A percentile compares a stretch with the other conserved stretches of the same genome.
Conservation (phyloP, 2,888 invertebrate genomes). For the Synanthedon vespiformis region DNA sequence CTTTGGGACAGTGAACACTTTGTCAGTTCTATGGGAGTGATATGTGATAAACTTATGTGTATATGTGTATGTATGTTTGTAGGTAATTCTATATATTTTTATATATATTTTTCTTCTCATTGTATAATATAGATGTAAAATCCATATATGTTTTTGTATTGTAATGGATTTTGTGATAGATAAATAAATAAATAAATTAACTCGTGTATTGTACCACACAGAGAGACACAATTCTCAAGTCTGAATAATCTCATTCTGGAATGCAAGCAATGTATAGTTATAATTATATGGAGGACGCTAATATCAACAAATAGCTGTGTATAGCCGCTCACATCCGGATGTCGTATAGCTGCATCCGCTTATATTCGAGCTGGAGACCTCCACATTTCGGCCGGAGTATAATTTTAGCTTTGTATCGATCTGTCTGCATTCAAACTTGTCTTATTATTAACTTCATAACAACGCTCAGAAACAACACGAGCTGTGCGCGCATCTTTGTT, state of each 20-base stretch:
- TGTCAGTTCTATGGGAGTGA: too few relatives aligned
- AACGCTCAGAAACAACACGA: neutral
- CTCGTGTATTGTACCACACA: too few relatives aligned
- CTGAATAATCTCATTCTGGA: neutral
- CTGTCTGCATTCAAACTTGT: constrained; percentile 11
- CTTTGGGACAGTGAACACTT: too few relatives aligned
- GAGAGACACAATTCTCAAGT: neutral
- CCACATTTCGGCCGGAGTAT: constrained; percentile 7
- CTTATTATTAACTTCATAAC: neutral
- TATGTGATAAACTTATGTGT: too few relatives aligned
- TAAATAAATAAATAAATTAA: too few relatives aligned
- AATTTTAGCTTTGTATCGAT: constrained; percentile 25
- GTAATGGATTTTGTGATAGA: too few relatives aligned
- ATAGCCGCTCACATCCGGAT: constrained; percentile 1
- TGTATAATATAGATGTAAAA: too few relatives aligned
- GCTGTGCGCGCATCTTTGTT: too few relatives aligned
- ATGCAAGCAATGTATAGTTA: neutral
- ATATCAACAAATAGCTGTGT: neutral
- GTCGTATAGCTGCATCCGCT: neutral
- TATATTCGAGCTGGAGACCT: neutral
- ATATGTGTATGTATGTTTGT: too few relatives aligned
- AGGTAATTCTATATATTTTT: too few relatives aligned
- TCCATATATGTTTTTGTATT: too few relatives aligned
- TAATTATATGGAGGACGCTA: constrained; percentile 1
- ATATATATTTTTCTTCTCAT: too few relatives aligned